Evolutionary conservation across 2,888 invertebrate genomes (phyloP).

Genomic region (Drosophila emarginata): DNA sequence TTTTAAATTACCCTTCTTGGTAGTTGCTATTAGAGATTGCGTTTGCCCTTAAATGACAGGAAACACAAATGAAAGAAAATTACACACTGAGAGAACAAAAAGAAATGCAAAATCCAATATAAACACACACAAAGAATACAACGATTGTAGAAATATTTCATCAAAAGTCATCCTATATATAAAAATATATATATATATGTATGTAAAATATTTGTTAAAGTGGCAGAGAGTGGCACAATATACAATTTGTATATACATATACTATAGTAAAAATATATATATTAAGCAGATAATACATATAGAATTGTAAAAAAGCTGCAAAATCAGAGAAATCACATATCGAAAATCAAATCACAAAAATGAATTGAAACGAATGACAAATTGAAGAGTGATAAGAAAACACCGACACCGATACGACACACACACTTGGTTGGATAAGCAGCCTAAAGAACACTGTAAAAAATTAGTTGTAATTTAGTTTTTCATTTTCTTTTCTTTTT

Average conservation of each 20-base stretch:
- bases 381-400: slow-evolving; percentile 51
- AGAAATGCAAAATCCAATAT: slow-evolving; percentile 26
- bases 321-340: slow-evolving; percentile 1
- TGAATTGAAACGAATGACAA: slow-evolving; percentile 14
- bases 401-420: slow-evolving; percentile 65
- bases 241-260: too few relatives aligned
- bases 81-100: slow-evolving; percentile 56
- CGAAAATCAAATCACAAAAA: not conserved
- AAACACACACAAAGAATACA: slow-evolving; percentile 38
- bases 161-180: too few relatives aligned
- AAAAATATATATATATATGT: too few relatives aligned
- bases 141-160: slow-evolving; percentile 6
- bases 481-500: too few relatives aligned
- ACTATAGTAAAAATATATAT: not conserved
- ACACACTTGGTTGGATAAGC: slow-evolving; percentile 66
- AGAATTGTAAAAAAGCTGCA: slow-evolving; percentile 36
- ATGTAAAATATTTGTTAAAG: too few relatives aligned
- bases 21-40: slow-evolving; percentile 42
- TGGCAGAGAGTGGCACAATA: too few relatives aligned
- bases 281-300: not conserved
- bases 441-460: slow-evolving; percentile 72
- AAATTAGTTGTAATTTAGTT: slow-evolving; percentile 44
- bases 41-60: slow-evolving; percentile 49
- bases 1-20: slow-evolving; percentile 61
- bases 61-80: slow-evolving; percentile 28